Base-by-base conservation (phyloP, 2,888 invertebrate genomes). In the Lordiphosa fenestrarum region DNA sequence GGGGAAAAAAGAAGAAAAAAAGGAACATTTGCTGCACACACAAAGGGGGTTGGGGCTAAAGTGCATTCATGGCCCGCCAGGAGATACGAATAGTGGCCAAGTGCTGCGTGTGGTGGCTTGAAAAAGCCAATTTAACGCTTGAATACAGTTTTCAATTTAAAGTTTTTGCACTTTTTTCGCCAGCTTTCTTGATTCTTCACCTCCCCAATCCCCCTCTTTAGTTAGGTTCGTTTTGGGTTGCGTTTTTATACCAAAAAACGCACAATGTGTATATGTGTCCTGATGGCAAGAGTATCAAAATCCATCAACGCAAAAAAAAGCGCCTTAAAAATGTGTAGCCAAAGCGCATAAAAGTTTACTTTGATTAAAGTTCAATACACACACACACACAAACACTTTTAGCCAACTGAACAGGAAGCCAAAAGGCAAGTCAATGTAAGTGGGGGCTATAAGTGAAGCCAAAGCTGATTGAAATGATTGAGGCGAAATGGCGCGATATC, bases 51-150 rank as follows among this genome's bases (percentile, higher is more conserved):
- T 15, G 15, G 2, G 30, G 30, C 12, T 12, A 25, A 41, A 52
- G 49, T 51, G 40, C 44, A 49, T 53, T 39, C 53, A 48, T 33
- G 10, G 30, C 30, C 9, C 9, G 30, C 30, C 41, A 47, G 12
- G 21, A 37, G 48, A 2, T 12, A 21, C 12, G 25, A 25, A 25
- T 25, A 25, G 25, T 25, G 25, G 25, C 25, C 25, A 25, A 25
- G 25, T 25, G 25, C 1, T 25, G 41, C 5, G 33, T 6, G 35
- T 9, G 21, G 50, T 42, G 46, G 38, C 59, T 62, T 68, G 61
- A 82, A 73, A 78, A 83, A 82, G 83, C 83, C 85, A 82, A 82
- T 82, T 82, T 82, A 83, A 83, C 83, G 81, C 81, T 82, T 81
- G 83, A 81, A 84, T 84, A 80, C 80, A 80, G 78, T 80, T 81